Base-by-base conservation (phyloP, 1,140 invertebrate genomes). In the Zaprionus taronus region DNA sequence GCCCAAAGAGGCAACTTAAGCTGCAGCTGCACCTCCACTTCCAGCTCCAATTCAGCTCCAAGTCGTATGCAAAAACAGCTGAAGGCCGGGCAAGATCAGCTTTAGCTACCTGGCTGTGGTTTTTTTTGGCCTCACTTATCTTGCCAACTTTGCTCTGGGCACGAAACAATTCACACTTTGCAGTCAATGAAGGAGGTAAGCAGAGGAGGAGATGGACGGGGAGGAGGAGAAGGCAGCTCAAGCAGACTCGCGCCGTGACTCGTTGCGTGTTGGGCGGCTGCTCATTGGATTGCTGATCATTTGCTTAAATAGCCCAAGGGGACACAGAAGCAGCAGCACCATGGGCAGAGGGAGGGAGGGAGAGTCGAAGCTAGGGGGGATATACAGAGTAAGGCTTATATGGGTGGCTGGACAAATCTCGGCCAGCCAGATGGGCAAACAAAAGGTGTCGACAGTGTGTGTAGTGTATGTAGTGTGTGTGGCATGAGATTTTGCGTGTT, bases 131-230 rank as follows among this genome's bases (percentile, higher is more conserved):
- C 64, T 72, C 51, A 62, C 68, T 86, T 86, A 85, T 86, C 83
- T 58, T 79, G 47, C 69, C 66, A 81, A 71, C 62, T 80, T 66
- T 77, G 84, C 83, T 83, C 57, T 79, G 81, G 84, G 81, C 87
- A 91, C 83, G 77, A 91, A 91, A 87, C 87, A 91, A 91, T 91
- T 91, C 87, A 91, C 87, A 91, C 87, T 83, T 79, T 78, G 36
- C 41, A 44, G 36, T 38, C 36, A 15, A 38, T 38, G 4, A 9
- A 24, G 15, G 15, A 6, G 31, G 31, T 34, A 11, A 38, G 47
- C 14, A n/a, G 41, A n/a, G 41, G 14, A 1, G 4, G 9, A 0
- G 4, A 14, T 4, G 20, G n/a, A n/a, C n/a, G n/a, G n/a, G n/a
- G 44, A 20, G 2, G 15, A 20, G 47, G 11, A 4, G 20, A 36